Base-by-base conservation (phyloP, 1,140 invertebrate species). In the Drosophila baimaii region DNA sequence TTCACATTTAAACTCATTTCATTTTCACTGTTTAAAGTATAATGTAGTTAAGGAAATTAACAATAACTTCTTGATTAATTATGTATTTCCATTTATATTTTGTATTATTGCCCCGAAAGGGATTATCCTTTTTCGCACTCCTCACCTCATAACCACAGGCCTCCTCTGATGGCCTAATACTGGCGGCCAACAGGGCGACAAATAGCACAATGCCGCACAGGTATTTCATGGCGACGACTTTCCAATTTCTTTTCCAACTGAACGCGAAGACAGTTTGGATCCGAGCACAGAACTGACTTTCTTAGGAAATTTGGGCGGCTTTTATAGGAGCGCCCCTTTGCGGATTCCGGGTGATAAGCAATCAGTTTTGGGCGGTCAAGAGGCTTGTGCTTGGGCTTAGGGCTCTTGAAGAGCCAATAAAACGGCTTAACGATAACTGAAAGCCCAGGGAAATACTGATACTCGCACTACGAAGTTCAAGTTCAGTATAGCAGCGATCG, bases 111-210 rank as follows among this genome's bases (percentile, higher is more conserved):
- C 12, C 10, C 13, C 3, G 37, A 10, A 10, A 8, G 10, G 10
- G 0, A 12, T 35, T 35, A 35, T 54, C 51, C 51, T 35, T 21
- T 21, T 23, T 25, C 2, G 19, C 21, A 33, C 44, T 68, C 7
- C 56, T 58, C 52, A 88, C 82, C 66, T 86, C 82, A n/a, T 86
- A 86, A 21, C 82, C 82, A 69, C 82, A 86, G 19, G 43, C 63
- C 10, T 85, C 75, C 41, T 58, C 59, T 5, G 83, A 62, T 33
- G 51, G 68, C 29, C 37, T 39, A n/a, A 62, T 43, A 65, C 62
- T 46, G 43, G 56, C 8, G 21, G 75, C 44, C 17, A 79, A 44
- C 56, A 79, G 31, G 64, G 76, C 63, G 31, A 51, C 57, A 25
- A 79, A 29, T 3, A 79, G 44, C 43, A 59, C 59, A 55, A 82